phyloP scores from a whole-genome alignment of 2,888 invertebrate genomes.

The Drosophila recens region DNA sequence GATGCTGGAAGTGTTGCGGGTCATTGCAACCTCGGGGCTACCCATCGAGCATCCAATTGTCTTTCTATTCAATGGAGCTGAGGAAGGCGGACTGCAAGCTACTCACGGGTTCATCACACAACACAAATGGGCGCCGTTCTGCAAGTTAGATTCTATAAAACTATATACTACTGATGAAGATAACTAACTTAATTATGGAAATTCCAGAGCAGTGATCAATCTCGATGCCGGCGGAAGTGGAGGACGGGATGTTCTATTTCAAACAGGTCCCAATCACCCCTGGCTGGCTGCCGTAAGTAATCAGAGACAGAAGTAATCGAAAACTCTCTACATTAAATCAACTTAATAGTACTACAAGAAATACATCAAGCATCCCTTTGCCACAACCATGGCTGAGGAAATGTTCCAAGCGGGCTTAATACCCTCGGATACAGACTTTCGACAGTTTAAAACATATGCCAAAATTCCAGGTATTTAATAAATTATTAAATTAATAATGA shows the following conservation, averaged over 20 bases:
- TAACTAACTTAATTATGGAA: no score
- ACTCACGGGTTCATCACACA: conserved; percentile 89
- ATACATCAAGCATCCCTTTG: conserved; percentile 87
- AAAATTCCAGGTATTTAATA: conserved; percentile 76
- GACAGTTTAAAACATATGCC: conserved; percentile 86
- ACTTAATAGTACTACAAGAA: conserved; percentile 84
- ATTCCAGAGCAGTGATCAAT: conserved; percentile 87
- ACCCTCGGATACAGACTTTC: conserved; percentile 89
- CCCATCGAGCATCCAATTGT: conserved; percentile 87
- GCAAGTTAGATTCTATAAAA: conserved; percentile 79
- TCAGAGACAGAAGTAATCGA: not conserved
- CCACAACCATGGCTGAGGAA: conserved; percentile 87
- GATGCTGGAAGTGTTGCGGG: conserved; percentile 87
- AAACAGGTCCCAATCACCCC: conserved; percentile 91
- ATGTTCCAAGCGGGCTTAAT: conserved; percentile 88
- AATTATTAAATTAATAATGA: no score
- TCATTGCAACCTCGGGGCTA: conserved; percentile 82
- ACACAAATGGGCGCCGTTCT: conserved; percentile 92
- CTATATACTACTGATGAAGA: no score
- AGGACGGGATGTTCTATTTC: conserved; percentile 95
- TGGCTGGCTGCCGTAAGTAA: conserved; percentile 87
- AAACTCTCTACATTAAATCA: no score
- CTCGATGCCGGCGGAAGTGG: conserved; percentile 97
- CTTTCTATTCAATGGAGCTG: conserved; percentile 89
- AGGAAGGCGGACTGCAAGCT: conserved; percentile 88